These are phyloP conservation scores for Elmis aenea DNA, from an alignment of 2,888 invertebrate species.

Conservation along the genomic window DNA sequence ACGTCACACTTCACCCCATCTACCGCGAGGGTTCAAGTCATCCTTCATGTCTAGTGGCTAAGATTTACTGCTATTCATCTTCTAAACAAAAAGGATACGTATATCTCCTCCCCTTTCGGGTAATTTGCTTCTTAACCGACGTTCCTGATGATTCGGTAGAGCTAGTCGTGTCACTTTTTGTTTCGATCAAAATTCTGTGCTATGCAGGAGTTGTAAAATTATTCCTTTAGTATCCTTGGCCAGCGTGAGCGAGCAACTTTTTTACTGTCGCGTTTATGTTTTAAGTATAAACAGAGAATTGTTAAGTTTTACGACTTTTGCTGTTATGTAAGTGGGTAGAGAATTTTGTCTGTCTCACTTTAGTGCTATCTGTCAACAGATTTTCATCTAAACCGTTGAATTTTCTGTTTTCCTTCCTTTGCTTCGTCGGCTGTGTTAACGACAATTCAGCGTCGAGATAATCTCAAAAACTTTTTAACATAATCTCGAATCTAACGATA, in stretches of 20 bases:
- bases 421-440: constrained; percentile 15
- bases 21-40: constrained; percentile 34
- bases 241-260: constrained; percentile 9
- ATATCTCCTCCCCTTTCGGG: constrained; percentile 29
- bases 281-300: constrained; percentile 13
- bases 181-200: constrained; percentile 12
- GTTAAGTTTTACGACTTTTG: constrained; percentile 14
- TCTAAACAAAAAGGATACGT: constrained; percentile 34
- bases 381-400: constrained; percentile 14
- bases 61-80: constrained; percentile 42
- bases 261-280: constrained; percentile 11
- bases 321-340: constrained; percentile 9
- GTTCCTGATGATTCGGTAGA: constrained; percentile 26
- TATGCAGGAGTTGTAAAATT: constrained; percentile 19
- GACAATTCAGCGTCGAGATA: constrained; percentile 17
- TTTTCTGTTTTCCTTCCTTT: constrained; percentile 15
- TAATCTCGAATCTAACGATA: constrained; percentile 17
- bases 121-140: constrained; percentile 32
- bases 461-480: constrained; percentile 18
- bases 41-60: constrained; percentile 39
- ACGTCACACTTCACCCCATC: constrained; percentile 18
- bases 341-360: constrained; percentile 7
- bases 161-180: constrained; percentile 28
- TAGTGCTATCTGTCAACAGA: constrained; percentile 12
- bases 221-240: constrained; percentile 9